Base-by-base conservation (phyloP, 2,888 invertebrate genomes). In the Idaea biselata region DNA sequence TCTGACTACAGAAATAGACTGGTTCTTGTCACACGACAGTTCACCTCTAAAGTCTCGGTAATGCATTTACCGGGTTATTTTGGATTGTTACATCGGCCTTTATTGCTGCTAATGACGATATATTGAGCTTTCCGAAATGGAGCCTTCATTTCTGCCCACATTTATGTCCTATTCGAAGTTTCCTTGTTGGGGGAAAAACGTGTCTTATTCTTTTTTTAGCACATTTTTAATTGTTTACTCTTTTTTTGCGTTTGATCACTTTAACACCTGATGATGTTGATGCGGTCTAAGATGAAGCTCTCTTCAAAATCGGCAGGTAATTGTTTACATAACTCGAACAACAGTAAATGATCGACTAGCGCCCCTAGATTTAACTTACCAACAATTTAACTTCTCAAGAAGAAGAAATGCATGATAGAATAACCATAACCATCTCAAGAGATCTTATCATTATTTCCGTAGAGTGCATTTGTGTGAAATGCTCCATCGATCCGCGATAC, bases 11-110 rank as follows among this genome's bases (percentile, higher is more conserved):
- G 77, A 79, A 82, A 84, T 84, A 84, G 74, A 77, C 66, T 63
- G 69, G 69, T 71, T 71, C 76, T 74, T 78, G 76, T 81, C 81
- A 77, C 78, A 78, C 76, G 79, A 78, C 79, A 79, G 78, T 82
- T 78, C 74, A 75, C 73, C 76, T 74, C 73, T 75, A 76, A 73
- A 76, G 74, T 72, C 69, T 63, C 68, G 61, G 63, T 62, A 64
- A 63, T 69, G 63, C 63, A 66, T 66, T 60, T 58, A 67, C 53
- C 61, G 60, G 44, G 63, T 63, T 69, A 68, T 71, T 69, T 65
- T 59, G 58, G 62, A 62, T 17, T 57, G 25, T 32, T 64, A 71
- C 68, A 64, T 61, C 60, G 58, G 61, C 59, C 56, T 60, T 67
- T 69, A 44, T 68, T 69, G 68, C 60, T 60, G 55, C 58, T 60